Evolutionary conservation across 2,888 invertebrate genomes (phyloP).

Genomic region (Villa cingulata): DNA sequence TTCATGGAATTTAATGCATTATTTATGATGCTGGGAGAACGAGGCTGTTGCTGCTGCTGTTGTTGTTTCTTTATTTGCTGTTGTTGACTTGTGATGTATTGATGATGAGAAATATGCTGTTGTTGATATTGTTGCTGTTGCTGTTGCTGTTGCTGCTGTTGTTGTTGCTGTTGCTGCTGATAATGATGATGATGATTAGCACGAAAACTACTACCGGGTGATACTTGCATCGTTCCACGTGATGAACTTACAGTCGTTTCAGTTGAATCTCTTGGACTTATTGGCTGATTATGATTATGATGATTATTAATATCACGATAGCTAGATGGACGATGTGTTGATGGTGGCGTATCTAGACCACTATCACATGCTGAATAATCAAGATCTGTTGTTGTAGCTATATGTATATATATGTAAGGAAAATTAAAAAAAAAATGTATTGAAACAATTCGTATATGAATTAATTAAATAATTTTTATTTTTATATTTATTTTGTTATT

Average conservation of each 20-base stretch:
- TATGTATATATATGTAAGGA: no score
- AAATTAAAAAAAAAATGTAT: background rate
- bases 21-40: background rate
- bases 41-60: background rate
- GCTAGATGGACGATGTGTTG: slow-evolving; percentile 35
- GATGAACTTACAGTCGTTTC: slow-evolving; percentile 35
- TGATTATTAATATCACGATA: slow-evolving; percentile 29
- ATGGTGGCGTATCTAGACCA: slow-evolving; percentile 37
- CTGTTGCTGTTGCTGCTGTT: slow-evolving; percentile 17
- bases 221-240: slow-evolving; percentile 31
- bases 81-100: background rate
- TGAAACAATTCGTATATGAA: no score
- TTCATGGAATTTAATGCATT: background rate
- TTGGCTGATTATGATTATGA: slow-evolving; percentile 6
- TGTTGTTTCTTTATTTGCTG: background rate
- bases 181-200: slow-evolving; percentile 23
- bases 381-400: slow-evolving; percentile 36
- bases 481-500: no score
- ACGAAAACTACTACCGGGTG: slow-evolving; percentile 32
- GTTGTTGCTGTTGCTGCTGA: no score
- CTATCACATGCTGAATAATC: slow-evolving; percentile 41
- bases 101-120: background rate
- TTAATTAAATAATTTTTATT: background rate
- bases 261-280: slow-evolving; percentile 27
- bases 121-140: slow-evolving; percentile 1